Evolutionary conservation across 1,140 invertebrate genomes (phyloP).

Genomic region (Frieseomelitta varia): DNA sequence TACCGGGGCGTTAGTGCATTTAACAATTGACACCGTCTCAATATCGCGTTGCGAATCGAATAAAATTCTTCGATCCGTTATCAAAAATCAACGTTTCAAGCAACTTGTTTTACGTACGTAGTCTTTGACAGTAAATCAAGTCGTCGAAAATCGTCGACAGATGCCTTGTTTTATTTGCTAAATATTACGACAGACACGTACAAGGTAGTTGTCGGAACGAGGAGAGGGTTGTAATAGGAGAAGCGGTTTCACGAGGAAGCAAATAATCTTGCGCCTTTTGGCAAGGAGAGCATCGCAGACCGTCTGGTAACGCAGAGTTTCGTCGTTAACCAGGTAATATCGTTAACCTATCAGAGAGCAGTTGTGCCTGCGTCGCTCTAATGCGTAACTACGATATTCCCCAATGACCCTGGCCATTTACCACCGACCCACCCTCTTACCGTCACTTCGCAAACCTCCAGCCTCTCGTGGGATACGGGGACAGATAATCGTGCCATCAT

Average conservation of each 20-base stretch:
- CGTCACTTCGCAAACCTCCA: constrained; percentile 62
- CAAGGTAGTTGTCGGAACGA: no score
- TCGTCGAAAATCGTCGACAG: no score
- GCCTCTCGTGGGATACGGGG: constrained; percentile 56
- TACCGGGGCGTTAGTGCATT: neutral
- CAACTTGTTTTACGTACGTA: no score
- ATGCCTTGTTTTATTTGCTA: no score
- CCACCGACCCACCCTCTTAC: constrained; percentile 60
- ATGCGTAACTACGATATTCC: constrained; percentile 73
- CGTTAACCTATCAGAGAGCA: constrained; percentile 74
- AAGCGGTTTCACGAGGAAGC: neutral
- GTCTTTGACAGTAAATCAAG: no score
- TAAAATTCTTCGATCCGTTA: no score
- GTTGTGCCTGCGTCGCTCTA: constrained; percentile 67
- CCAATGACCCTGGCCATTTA: constrained; percentile 70
- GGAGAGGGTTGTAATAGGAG: neutral
- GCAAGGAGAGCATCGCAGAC: constrained; percentile 42
- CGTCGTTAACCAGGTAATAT: constrained; percentile 70
- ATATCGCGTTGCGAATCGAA: neutral
- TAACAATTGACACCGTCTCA: neutral
- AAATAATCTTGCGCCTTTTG: constrained; percentile 52
- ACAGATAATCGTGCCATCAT: constrained; percentile 69
- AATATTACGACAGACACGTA: no score
- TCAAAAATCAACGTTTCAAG: no score
- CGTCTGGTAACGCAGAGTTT: constrained; percentile 60